Conservation (phyloP, 2,113 vertebrate species). For the Oreocharis arfaki region DNA sequence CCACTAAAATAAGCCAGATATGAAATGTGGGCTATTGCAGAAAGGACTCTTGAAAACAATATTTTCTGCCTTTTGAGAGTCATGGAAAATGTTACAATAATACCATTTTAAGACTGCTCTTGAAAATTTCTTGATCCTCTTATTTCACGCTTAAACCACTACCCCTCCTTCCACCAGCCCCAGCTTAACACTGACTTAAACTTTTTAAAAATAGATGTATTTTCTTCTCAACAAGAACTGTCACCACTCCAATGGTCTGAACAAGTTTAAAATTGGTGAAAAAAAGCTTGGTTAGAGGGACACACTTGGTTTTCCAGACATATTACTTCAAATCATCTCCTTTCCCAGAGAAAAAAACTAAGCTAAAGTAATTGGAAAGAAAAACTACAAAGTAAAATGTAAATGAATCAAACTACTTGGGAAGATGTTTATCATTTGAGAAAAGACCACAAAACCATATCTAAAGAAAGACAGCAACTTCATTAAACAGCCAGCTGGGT, state of each 20-base stretch:
- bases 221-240: neutral
- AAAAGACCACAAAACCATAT: neutral
- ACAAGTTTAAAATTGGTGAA: neutral
- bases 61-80: neutral
- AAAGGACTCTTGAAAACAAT: neutral
- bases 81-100: neutral
- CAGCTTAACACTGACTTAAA: neutral
- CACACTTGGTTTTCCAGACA: neutral
- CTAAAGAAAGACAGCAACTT: neutral
- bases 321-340: neutral
- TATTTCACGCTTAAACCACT: neutral
- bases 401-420: neutral
- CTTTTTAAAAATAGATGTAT: neutral
- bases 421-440: neutral
- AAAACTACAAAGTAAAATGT: neutral
- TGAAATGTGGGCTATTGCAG: neutral
- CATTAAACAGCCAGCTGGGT: neutral
- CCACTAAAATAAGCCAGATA: neutral
- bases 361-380: neutral
- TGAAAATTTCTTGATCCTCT: neutral
- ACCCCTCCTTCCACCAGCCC: neutral
- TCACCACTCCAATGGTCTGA: neutral
- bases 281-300: neutral
- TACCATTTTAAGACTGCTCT: neutral
- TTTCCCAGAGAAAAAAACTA: neutral